phyloP scores from a whole-genome alignment of 2,113 vertebrate species.

The Vimba vimba region DNA sequence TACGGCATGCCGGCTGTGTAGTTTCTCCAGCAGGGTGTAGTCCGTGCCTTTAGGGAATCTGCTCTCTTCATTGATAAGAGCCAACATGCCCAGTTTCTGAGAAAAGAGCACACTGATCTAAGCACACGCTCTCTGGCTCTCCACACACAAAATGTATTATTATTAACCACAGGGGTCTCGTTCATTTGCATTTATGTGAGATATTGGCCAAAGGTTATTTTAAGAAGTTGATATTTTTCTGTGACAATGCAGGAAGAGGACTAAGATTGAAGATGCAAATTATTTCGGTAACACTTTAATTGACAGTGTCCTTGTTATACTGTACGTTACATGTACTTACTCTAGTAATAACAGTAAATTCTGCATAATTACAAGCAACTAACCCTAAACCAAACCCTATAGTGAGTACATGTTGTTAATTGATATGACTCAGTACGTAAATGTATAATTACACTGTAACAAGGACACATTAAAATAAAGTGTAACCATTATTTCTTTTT shows the following conservation, averaged over 20 bases:
- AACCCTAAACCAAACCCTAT: no score
- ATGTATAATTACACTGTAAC: no score
- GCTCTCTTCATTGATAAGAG: conserved; percentile 93
- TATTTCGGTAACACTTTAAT: not conserved
- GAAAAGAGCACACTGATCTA: conserved; percentile 55
- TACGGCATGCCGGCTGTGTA: conserved; percentile 89
- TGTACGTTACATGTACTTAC: no score
- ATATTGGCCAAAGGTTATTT: not conserved
- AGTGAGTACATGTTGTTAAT: no score
- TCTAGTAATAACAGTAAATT: no score
- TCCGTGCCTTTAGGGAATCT: conserved; percentile 95
- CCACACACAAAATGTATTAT: not conserved
- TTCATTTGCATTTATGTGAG: not conserved
- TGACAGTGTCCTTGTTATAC: no score
- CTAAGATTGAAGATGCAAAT: no score
- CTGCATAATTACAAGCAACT: no score
- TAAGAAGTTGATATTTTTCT: no score
- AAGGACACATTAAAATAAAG: no score
- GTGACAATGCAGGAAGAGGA: not conserved
- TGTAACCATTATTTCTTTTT: not conserved
- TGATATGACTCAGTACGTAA: no score
- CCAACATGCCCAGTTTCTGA: conserved; percentile 91
- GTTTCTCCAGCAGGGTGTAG: conserved; percentile 90
- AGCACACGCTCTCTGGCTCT: not conserved
- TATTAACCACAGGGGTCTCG: not conserved